A percentile compares a stretch with the other conserved stretches of the same genome.
Evolutionary conservation across 2,888 invertebrate genomes (phyloP).

Genomic region (Chymomyza fuscimana): DNA sequence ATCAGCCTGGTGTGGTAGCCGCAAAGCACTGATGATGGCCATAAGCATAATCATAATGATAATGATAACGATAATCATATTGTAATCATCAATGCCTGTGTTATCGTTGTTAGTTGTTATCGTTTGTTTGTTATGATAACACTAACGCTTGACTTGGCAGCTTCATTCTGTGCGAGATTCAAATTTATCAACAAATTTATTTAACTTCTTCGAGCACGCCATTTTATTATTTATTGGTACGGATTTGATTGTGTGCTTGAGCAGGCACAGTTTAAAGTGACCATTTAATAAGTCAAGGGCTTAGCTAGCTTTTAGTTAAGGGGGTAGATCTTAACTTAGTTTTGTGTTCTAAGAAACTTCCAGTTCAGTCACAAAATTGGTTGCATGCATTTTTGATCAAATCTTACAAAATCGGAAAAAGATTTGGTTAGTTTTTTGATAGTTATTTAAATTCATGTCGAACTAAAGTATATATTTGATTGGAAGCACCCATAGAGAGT

Average conservation of each 20-base stretch:
- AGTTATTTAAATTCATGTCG: too few relatives aligned
- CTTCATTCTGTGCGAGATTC: neutral
- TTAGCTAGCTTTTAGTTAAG: too few relatives aligned
- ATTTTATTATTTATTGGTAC: neutral
- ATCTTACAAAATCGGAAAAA: too few relatives aligned
- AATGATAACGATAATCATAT: slow-evolving; percentile 56
- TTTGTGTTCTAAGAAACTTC: too few relatives aligned
- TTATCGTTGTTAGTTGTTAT: neutral
- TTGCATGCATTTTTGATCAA: too few relatives aligned
- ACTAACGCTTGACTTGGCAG: slow-evolving; percentile 27
- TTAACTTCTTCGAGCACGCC: neutral
- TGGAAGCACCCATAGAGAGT: too few relatives aligned
- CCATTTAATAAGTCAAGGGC: slow-evolving; percentile 24
- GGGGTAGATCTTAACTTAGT: too few relatives aligned
- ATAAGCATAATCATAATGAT: slow-evolving; percentile 69
- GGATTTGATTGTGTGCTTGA: neutral
- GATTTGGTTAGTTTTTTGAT: too few relatives aligned
- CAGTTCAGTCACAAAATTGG: too few relatives aligned
- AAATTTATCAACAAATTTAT: neutral
- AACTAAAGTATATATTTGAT: too few relatives aligned
- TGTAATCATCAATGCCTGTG: slow-evolving; percentile 4
- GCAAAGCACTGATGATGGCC: slow-evolving; percentile 57
- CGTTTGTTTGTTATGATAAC: slow-evolving; percentile 24
- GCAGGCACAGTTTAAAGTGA: slow-evolving; percentile 4
- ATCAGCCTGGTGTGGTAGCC: neutral